Evolutionary conservation across 2,797 vertebrate species (phyloP).

Genomic region (Smutsia temminckii): DNA sequence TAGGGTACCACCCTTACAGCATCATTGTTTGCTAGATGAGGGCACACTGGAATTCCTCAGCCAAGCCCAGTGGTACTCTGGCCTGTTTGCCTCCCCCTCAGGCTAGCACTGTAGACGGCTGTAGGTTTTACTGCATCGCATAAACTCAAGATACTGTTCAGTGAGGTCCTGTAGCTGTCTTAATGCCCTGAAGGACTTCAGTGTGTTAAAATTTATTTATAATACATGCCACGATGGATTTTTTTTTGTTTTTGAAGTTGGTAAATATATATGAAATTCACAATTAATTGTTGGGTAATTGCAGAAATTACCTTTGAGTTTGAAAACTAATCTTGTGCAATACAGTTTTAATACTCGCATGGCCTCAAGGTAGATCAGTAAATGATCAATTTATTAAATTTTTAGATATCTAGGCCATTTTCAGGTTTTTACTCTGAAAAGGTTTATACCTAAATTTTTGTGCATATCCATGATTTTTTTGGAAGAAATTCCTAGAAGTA

Average conservation of each 20-base stretch:
- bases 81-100: neutral
- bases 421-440: neutral
- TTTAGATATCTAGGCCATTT: neutral
- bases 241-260: neutral
- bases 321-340: neutral
- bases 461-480: neutral
- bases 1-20: neutral
- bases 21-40: no score
- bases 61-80: accelerated
- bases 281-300: neutral
- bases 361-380: neutral
- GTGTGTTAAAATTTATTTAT: neutral
- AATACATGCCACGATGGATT: neutral
- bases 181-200: neutral
- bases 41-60: neutral
- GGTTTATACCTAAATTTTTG: neutral
- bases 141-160: neutral
- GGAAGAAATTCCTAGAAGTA: neutral
- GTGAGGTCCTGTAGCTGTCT: neutral
- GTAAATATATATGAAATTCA: neutral
- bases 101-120: no score
- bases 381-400: neutral
- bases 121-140: neutral
- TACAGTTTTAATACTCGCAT: neutral
- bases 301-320: neutral